Base-by-base conservation (phyloP, 1,140 invertebrate genomes). In the Drosophila yakuba region DNA sequence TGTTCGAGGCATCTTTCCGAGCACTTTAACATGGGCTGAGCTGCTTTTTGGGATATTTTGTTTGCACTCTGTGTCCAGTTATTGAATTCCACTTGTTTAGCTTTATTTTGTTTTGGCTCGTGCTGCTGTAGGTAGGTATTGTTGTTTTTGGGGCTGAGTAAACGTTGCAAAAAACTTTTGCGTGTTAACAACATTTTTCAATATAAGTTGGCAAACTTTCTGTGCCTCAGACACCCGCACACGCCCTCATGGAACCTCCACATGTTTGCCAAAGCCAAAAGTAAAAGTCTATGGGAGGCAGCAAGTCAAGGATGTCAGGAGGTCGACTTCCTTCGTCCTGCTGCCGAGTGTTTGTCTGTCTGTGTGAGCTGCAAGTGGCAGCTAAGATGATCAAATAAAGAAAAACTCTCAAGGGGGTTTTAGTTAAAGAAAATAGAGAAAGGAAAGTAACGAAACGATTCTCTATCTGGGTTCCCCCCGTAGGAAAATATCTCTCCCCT, bases 171-270 rank as follows among this genome's bases (percentile, higher is more conserved):
- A 75, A 86, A 86, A 88, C 62, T 88, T 88, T 88, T 88, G 76
- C 83, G 83, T 88, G 83, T 88, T 88, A 88, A 88, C 83, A 88
- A 88, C 84, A 89, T 88, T 88, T 88, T 88, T 88, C 83, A 88
- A 88, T 88, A 88, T 88, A 88, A 88, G 83, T 88, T 88, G 81
- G 84, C 66, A 89, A 88, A 88, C 84, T 88, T 88, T 88, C 80
- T 74, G 73, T 55, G 63, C 79, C 75, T 68, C 66, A 15, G 3
- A 69, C 67, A 35, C 62, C 63, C 61, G 61, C 58, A 64, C 48
- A 60, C 66, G 64, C 63, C 62, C 51, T 69, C 60, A 64, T 68
- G 55, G 36, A 80, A 20, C 17, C 50, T 51, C 44, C 59, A 71
- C 57, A 86, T 85, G 80, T 86, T 75, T 85, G 78, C 78, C 44